Base-by-base conservation (phyloP, 1,140 invertebrate species). In the Halyomorpha halys region DNA sequence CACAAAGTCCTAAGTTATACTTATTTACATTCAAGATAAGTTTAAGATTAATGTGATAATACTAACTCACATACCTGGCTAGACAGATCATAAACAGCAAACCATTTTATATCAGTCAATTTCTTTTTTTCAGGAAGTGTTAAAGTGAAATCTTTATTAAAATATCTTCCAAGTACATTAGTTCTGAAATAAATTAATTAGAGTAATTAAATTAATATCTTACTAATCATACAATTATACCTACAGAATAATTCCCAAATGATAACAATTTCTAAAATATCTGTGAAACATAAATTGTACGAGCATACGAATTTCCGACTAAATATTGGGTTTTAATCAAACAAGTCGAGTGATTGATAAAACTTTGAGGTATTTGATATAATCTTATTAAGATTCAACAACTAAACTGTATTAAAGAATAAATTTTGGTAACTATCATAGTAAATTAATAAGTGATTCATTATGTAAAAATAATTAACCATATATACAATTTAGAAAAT, bases 51-150 rank as follows among this genome's bases (percentile, higher is more conserved):
- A 49, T 49, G 47, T 19, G 16, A 4, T 49, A 18, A 19, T 18
- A 49, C 6, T 16, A 44, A 60, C 25, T 70, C 71, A n/a, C n/a
- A 72, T 71, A 82, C 82, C 77, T 92, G 87, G 71, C 81, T 85
- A 47, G 81, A 81, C 13, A 96, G 77, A 77, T 96, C 92, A 73
- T 92, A 95, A 23, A 96, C 80, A 0, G 91, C 86, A 59, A 96
- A 82, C 92, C 92, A 95, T 74, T 90, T 91, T 51, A 94, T 85
- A 60, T 92, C 89, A 0, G 84, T 86, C 61, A 96, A 84, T 72
- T 87, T 90, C 73, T 94, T 94, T 21, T 84, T 84, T 66, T 94
- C 90, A 0, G 92, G 91, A 27, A 95, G 74, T 1, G 81, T 84
- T 23, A 95, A 73, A 0, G 86, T 89, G 62, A 95, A 86, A 71